Percentiles rank a stretch among this genome's conserved stretches.
Evolutionary conservation across 1,140 invertebrate species (phyloP).

Genomic region (Cheumatopsyche charites): DNA sequence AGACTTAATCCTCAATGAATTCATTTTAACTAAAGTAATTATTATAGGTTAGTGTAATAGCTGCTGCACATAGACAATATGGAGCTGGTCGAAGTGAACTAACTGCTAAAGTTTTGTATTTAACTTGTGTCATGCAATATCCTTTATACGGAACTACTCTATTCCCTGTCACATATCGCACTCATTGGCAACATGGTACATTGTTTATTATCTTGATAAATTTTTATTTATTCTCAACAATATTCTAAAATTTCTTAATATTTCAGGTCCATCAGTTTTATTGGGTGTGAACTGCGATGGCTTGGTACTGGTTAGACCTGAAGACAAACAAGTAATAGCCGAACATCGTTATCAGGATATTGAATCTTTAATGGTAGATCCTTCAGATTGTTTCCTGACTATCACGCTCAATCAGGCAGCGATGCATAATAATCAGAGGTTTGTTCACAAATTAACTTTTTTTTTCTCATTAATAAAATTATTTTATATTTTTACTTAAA

Average conservation of each 20-base stretch:
- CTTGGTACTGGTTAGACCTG: conserved; percentile 84
- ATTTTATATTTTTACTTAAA: background rate
- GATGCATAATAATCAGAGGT: conserved; percentile 48
- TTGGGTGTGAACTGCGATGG: conserved; percentile 92
- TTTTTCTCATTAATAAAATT: background rate
- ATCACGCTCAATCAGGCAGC: conserved; percentile 67
- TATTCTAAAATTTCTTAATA: background rate
- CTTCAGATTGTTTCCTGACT: conserved; percentile 90
- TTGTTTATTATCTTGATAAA: no score
- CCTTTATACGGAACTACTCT: conserved; percentile 93
- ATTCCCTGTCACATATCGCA: conserved; percentile 89
- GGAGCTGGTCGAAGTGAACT: conserved; percentile 88
- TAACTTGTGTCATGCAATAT: conserved; percentile 97
- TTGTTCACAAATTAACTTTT: background rate
- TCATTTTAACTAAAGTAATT: background rate
- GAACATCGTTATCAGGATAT: conserved; percentile 89
- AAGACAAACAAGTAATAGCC: conserved; percentile 88
- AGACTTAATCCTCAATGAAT: background rate
- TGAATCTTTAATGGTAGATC: conserved; percentile 89
- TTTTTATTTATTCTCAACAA: background rate
- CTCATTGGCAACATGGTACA: conserved; percentile 87
- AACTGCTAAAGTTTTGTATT: conserved; percentile 91
- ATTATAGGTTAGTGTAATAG: conserved; percentile 75
- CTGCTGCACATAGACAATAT: conserved; percentile 87
- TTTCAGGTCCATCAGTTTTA: conserved; percentile 61